Percentiles rank a stretch among this genome's conserved stretches.
These are phyloP conservation scores for Actinernus sp. DNA, from an alignment of 92 coral and sea anemone species.

Conservation along the genomic window DNA sequence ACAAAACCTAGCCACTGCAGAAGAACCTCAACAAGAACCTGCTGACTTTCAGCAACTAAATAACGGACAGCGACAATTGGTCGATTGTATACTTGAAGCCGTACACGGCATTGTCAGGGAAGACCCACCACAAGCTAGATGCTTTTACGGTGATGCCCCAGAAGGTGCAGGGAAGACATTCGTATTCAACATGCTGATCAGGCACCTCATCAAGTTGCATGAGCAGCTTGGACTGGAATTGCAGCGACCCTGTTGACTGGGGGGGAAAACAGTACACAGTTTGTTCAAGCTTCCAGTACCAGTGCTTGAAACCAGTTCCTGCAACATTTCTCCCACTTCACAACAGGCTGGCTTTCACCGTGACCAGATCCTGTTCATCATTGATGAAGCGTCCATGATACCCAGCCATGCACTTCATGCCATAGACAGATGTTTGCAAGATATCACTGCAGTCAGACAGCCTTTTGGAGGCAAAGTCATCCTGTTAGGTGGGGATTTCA, in stretches of 20 bases:
- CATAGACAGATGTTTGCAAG: neutral
- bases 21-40: neutral
- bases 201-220: neutral
- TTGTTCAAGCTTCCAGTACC: slow-evolving; percentile 13
- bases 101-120: too few species aligned
- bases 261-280: slow-evolving; percentile 4
- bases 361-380: neutral
- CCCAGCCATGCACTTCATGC: neutral
- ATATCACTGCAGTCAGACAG: neutral
- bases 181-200: neutral
- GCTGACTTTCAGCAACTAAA: neutral
- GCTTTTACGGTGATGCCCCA: slow-evolving; percentile 9
- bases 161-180: slow-evolving; percentile 17
- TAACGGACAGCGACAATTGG: neutral
- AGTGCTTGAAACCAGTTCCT: slow-evolving; percentile 3
- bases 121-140: neutral
- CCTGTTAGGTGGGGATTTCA: slow-evolving; percentile 2
- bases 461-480: slow-evolving; percentile 6
- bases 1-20: neutral
- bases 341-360: neutral
- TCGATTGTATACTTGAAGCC: neutral
- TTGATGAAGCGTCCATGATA: neutral
- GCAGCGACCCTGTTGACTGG: slow-evolving; percentile 8
- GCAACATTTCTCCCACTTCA: neutral
- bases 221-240: slow-evolving; percentile 3